These are phyloP conservation scores for Gobio occitaniae DNA, from an alignment of 2,797 vertebrate genomes.

Conservation along the genomic window DNA sequence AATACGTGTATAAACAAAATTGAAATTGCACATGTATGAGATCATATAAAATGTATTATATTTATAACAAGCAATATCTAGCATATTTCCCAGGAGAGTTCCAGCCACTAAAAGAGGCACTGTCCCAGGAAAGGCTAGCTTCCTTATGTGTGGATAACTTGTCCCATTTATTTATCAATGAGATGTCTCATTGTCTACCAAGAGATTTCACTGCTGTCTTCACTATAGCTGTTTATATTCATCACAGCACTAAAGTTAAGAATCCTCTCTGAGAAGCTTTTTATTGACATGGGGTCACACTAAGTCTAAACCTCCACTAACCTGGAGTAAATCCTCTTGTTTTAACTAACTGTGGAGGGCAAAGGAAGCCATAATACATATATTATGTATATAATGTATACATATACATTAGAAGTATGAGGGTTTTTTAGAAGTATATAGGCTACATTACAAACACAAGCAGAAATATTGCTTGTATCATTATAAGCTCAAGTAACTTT, in stretches of 20 bases:
- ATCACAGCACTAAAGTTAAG: not conserved
- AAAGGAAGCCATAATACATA: not conserved
- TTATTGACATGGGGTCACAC: not conserved
- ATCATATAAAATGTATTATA: constrained; percentile 17
- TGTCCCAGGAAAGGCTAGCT: not conserved
- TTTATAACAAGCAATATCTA: constrained; percentile 19
- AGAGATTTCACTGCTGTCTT: not conserved
- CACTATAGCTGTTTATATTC: not conserved
- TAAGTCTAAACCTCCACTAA: not conserved
- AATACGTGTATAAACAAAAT: not conserved
- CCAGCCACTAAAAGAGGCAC: not conserved
- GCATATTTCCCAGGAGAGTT: constrained; percentile 21
- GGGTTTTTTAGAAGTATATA: not conserved
- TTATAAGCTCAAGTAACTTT: not conserved
- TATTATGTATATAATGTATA: not conserved
- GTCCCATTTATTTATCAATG: constrained; percentile 2
- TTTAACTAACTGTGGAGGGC: not conserved
- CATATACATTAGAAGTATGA: too few species aligned
- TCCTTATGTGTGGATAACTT: not conserved
- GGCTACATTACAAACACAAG: not conserved
- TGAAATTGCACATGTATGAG: constrained; percentile 21
- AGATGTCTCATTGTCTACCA: constrained; percentile 57
- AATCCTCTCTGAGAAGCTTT: not conserved
- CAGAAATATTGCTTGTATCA: too few species aligned
- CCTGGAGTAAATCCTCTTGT: not conserved